Base-by-base conservation (phyloP, 2,113 vertebrate genomes). In the Nothoprocta pentlandii region DNA sequence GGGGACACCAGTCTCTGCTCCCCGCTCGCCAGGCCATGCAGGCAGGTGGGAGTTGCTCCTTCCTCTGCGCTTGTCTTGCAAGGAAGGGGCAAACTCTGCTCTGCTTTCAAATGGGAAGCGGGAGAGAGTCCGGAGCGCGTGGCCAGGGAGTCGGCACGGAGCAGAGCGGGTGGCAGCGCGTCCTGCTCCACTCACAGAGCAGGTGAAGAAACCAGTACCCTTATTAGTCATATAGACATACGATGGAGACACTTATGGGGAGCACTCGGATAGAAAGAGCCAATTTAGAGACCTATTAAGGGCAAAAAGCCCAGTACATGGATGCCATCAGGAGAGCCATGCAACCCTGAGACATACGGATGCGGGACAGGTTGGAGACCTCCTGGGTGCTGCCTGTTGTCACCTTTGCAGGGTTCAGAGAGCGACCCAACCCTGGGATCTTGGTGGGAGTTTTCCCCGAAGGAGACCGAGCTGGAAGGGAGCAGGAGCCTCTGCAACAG, bases 281-380 rank as follows among this genome's bases (percentile, higher is more conserved):
- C 81, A 68, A 87, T 92, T 93, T 93, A 77, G 82, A 63, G 80
- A 92, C 49, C 86, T 87, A 87, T 94, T 90, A 80, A 89, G 82
- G 84, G 94, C 92, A 76, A 92, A 87, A 80, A 80, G 82, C 89
- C 15, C 46, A 53, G 82, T 63, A 73, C 63, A 77, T 64, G 92
- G 89, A 81, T 70, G 89, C 81, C 83, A 44, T 93, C 83, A 83
- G 81, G 78, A 80, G 63, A 80, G 89, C 10, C 1, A 62, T n/a
- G 68, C 93, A 76, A 83, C 82, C 85, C 42, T 68, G 70, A 67
- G 86, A 81, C 85, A 84, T 71, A 71, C 67, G 85, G 94, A 62
- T 73, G 21, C 13, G 23, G 15, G 64, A 21, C 34, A 13, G 69
- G 32, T 42, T 41, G 8, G 32, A 8, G 63, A 12, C 44, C 22